These are phyloP conservation scores for Myotis planiceps DNA, from an alignment of 2,797 vertebrate species.

Conservation along the genomic window DNA sequence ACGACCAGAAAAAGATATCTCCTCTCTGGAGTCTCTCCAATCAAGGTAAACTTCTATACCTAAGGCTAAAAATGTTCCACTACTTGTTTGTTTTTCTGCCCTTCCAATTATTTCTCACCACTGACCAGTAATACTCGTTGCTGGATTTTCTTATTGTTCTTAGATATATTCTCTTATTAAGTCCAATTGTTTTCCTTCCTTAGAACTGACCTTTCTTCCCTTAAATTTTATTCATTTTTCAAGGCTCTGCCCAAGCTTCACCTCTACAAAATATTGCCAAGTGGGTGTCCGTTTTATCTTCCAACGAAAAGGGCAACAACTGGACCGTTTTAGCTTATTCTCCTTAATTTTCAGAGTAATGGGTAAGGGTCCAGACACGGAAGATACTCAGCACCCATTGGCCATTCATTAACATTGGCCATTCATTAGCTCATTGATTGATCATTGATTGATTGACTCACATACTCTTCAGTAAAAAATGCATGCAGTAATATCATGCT, in stretches of 20 bases:
- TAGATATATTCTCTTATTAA: background rate
- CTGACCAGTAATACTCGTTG: background rate
- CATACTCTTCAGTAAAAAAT: constrained; percentile 20
- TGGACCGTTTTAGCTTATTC: background rate
- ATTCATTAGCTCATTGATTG: background rate
- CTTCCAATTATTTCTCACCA: background rate
- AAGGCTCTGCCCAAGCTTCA: background rate
- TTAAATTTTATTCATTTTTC: constrained; percentile 12
- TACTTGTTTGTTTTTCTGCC: background rate
- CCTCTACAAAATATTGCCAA: background rate
- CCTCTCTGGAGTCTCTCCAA: background rate
- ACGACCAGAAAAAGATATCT: background rate
- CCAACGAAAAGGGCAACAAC: background rate
- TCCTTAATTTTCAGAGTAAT: background rate
- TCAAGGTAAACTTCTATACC: background rate
- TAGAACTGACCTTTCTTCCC: background rate
- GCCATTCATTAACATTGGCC: background rate
- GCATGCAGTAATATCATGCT: background rate
- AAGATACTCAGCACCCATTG: background rate
- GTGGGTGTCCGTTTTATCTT: background rate
- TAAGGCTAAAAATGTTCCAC: background rate
- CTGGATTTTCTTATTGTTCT: background rate
- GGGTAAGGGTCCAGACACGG: background rate
- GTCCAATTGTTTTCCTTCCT: background rate
- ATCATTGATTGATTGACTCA: background rate